phyloP scores from a whole-genome alignment of 2,888 invertebrate genomes.

The Eupithecia centaureata region DNA sequence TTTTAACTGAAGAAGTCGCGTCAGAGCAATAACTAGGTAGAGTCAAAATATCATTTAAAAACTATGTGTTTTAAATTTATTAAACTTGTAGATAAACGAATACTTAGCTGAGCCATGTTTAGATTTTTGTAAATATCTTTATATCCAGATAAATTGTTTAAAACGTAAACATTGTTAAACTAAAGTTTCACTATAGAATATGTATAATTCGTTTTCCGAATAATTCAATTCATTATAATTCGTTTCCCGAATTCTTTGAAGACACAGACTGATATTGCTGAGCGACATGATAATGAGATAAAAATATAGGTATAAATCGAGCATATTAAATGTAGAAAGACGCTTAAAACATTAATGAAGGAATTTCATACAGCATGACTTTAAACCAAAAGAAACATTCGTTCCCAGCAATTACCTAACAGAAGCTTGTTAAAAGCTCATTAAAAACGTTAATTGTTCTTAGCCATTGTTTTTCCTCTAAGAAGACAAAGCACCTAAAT shows the following conservation, averaged over 20 bases:
- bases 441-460: not conserved
- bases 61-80: too few relatives aligned
- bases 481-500: not conserved
- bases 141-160: not conserved
- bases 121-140: not conserved
- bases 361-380: too few relatives aligned
- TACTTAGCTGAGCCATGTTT: not conserved
- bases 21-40: not conserved
- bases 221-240: not conserved
- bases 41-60: not conserved
- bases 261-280: not conserved
- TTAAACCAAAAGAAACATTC: not conserved
- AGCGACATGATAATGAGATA: not conserved
- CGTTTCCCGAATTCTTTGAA: not conserved
- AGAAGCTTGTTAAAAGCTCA: not conserved
- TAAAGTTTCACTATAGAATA: too few relatives aligned
- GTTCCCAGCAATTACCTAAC: not conserved
- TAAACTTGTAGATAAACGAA: too few relatives aligned
- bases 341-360: not conserved
- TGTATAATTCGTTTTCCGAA: not conserved
- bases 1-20: not conserved
- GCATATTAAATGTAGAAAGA: not conserved
- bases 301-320: not conserved
- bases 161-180: not conserved
- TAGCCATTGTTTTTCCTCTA: conserved; percentile 8